Evolutionary conservation across 1,140 invertebrate genomes (phyloP).

Genomic region (Euwallacea similis): DNA sequence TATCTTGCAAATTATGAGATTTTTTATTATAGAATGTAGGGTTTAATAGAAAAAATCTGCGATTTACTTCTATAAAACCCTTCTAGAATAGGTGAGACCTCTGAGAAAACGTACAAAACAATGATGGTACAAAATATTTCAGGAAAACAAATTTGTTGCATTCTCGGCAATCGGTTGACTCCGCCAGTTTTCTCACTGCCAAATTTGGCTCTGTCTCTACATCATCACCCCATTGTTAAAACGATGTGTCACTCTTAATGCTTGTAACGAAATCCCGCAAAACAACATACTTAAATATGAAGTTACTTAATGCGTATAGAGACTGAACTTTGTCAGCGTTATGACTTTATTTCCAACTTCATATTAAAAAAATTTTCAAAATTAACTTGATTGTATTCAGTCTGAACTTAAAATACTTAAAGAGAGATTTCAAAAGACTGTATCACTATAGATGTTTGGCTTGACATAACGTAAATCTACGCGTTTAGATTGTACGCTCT

Average conservation of each 20-base stretch:
- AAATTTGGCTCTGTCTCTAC: constrained; percentile 52
- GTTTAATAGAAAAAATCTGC: not conserved
- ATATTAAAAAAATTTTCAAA: constrained; percentile 4
- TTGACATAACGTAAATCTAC: too few relatives aligned
- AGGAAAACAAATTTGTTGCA: constrained; percentile 45
- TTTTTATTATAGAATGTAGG: not conserved
- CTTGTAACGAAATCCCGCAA: constrained; percentile 28
- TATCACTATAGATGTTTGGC: not conserved
- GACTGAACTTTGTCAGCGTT: constrained; percentile 34
- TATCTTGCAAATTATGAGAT: constrained; percentile 26
- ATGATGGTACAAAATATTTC: constrained; percentile 51
- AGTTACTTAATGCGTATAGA: constrained; percentile 37
- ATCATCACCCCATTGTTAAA: constrained; percentile 40
- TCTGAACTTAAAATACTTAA: not conserved
- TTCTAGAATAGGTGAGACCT: constrained; percentile 18
- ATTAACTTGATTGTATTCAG: too few relatives aligned
- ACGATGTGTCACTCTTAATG: constrained; percentile 29
- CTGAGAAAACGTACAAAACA: constrained; percentile 47
- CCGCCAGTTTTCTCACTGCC: constrained; percentile 48
- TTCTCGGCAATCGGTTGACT: constrained; percentile 46
- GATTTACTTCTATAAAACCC: not conserved
- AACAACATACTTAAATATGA: constrained; percentile 36
- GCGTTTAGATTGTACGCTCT: not conserved
- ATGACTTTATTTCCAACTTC: constrained; percentile 27
- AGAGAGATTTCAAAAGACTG: constrained; percentile 37